Evolutionary conservation across 2,797 vertebrate genomes (phyloP).

Genomic region (Melanotaenia maccullochi): DNA sequence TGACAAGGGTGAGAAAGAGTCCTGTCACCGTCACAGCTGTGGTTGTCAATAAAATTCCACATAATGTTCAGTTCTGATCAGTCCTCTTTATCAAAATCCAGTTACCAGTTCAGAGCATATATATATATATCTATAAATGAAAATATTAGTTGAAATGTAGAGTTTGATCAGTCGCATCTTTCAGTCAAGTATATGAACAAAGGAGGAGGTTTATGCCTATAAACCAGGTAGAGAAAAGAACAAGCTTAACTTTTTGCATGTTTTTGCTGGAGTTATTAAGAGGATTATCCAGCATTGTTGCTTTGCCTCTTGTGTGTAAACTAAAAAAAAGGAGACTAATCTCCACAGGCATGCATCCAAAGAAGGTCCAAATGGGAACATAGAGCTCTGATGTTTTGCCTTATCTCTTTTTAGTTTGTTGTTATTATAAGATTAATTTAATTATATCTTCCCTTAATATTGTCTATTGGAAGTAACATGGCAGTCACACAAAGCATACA

Average conservation of each 20-base stretch:
- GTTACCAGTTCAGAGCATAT: background rate
- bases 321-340: conserved; percentile 59
- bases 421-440: background rate
- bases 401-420: conserved; percentile 8
- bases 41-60: conserved; percentile 52
- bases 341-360: conserved; percentile 49
- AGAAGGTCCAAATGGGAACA: conserved; percentile 35
- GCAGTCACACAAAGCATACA: background rate
- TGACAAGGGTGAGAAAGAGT: conserved; percentile 44
- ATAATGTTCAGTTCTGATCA: conserved; percentile 38
- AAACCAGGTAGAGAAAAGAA: conserved; percentile 4
- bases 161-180: background rate
- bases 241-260: background rate
- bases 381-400: conserved; percentile 25
- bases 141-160: background rate
- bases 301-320: conserved; percentile 37
- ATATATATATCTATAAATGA: background rate
- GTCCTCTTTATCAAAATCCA: conserved; percentile 12
- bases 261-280: conserved; percentile 8
- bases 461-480: conserved; percentile 4
- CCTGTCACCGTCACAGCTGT: conserved; percentile 54
- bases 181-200: background rate
- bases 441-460: background rate
- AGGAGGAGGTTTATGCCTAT: background rate
- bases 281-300: conserved; percentile 50